phyloP scores from a whole-genome alignment of 2,797 vertebrate species.

The Amblyopsis hoosieri region DNA sequence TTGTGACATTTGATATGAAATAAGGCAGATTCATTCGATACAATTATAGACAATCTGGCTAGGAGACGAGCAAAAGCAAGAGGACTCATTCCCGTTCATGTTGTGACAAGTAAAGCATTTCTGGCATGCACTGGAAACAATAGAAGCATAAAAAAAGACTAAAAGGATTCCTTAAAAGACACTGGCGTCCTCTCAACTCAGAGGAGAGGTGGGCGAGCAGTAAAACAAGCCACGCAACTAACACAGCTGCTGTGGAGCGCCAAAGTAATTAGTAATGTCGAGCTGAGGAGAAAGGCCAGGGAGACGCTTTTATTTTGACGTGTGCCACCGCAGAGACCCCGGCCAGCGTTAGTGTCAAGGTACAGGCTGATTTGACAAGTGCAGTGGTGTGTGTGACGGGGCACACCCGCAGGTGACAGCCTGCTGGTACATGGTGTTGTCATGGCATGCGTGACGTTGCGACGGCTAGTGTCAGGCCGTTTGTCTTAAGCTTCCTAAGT shows the following conservation, averaged over 20 bases:
- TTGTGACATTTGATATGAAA: constrained; percentile 81
- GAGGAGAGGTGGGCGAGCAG: constrained; percentile 73
- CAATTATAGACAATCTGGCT: constrained; percentile 83
- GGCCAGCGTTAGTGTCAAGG: constrained; percentile 28
- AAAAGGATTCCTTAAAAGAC: constrained; percentile 71
- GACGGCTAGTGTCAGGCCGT: constrained; percentile 15
- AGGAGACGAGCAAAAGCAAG: constrained; percentile 77
- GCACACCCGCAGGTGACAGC: constrained; percentile 41
- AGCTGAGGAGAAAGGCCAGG: constrained; percentile 36
- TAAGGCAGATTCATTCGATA: constrained; percentile 91
- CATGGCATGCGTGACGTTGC: constrained; percentile 36
- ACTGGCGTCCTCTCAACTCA: constrained; percentile 75
- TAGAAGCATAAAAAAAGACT: constrained; percentile 53
- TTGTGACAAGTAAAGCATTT: constrained; percentile 84
- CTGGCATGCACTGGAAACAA: constrained; percentile 82
- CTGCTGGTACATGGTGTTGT: constrained; percentile 30
- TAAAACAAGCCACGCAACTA: constrained; percentile 44
- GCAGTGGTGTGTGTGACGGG: constrained; percentile 37
- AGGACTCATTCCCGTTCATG: constrained; percentile 79
- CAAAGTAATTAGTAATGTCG: constrained; percentile 49
- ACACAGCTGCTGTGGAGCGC: constrained; percentile 49
- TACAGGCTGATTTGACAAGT: constrained; percentile 37
- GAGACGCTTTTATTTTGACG: constrained; percentile 28
- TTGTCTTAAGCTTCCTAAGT: constrained; percentile 10
- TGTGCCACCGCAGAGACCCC: constrained; percentile 27